Conservation (phyloP, 2,797 vertebrate species). For the Melanogrammus aeglefinus region DNA sequence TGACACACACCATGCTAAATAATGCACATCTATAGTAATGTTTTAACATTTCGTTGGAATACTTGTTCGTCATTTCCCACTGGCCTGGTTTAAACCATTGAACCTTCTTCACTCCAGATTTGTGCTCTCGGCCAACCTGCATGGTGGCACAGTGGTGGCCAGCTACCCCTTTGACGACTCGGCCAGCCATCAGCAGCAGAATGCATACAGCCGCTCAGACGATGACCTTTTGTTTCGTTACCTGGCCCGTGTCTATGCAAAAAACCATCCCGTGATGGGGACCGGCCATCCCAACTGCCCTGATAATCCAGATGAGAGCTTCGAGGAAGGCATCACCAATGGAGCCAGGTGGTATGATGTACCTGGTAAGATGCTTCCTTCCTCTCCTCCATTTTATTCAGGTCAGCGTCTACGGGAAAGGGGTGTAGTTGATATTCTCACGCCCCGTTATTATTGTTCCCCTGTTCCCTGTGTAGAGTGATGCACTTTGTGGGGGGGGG, state of each 20-base stretch:
- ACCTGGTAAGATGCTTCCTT: constrained; percentile 74
- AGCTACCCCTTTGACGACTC: constrained; percentile 98
- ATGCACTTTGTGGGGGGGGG: neutral
- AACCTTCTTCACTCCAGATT: constrained; percentile 73
- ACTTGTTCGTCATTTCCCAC: neutral
- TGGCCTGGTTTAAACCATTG: neutral
- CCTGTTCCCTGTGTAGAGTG: no score
- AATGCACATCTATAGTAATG: neutral
- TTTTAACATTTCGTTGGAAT: neutral
- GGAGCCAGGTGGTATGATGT: constrained; percentile 96
- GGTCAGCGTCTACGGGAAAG: neutral
- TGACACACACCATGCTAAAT: neutral
- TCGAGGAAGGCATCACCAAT: constrained; percentile 91
- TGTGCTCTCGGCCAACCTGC: constrained; percentile 93
- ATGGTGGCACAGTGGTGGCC: constrained; percentile 93
- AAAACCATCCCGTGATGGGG: constrained; percentile 89
- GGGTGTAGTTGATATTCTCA: neutral
- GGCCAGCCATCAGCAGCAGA: constrained; percentile 65
- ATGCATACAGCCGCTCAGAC: constrained; percentile 84
- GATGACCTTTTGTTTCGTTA: constrained; percentile 89
- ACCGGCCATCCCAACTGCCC: constrained; percentile 85
- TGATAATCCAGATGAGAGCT: constrained; percentile 73
- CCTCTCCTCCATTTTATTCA: neutral
- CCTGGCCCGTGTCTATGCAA: constrained; percentile 85
- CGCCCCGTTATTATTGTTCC: no score